Conservation (phyloP, 2,888 invertebrate species). For the Cloeon dipterum region DNA sequence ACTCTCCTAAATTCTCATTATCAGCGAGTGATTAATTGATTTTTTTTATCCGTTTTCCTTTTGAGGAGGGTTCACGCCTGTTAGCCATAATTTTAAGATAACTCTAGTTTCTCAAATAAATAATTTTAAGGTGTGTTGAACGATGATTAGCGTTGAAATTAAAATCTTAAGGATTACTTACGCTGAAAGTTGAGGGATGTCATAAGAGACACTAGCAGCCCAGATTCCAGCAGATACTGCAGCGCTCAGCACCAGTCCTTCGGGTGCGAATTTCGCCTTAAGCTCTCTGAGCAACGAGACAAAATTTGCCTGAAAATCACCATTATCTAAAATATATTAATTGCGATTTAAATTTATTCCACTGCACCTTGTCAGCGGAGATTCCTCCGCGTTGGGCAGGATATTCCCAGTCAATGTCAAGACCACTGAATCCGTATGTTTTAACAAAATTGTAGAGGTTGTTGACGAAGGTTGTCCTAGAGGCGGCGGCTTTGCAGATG, state of each 20-base stretch:
- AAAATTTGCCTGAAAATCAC: conserved; percentile 24
- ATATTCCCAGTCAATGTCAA: conserved; percentile 54
- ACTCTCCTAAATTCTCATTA: too few relatives aligned
- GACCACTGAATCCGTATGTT: conserved; percentile 37
- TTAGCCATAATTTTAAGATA: too few relatives aligned
- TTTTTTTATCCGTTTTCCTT: too few relatives aligned
- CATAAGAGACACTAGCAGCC: conserved; percentile 29
- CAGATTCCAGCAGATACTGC: conserved; percentile 30
- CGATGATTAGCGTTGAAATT: too few relatives aligned
- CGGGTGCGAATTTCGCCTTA: conserved; percentile 24
- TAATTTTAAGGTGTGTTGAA: too few relatives aligned
- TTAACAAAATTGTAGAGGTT: conserved; percentile 28
- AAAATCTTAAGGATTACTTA: too few relatives aligned
- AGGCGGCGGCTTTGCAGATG: conserved; percentile 17
- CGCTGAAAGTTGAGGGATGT: conserved; percentile 29
- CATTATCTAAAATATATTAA: too few relatives aligned
- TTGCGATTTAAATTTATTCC: too few relatives aligned
- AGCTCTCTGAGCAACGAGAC: conserved; percentile 28
- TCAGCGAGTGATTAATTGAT: too few relatives aligned
- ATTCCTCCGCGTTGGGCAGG: conserved; percentile 31
- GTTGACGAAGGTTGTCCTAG: conserved; percentile 22
- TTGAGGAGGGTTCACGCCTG: too few relatives aligned
- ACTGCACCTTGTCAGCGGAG: conserved; percentile 17
- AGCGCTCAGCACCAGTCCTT: conserved; percentile 28
- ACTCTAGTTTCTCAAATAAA: too few relatives aligned